Evolutionary conservation across 2,113 vertebrate genomes (phyloP).

Genomic region (Tinamus guttatus): DNA sequence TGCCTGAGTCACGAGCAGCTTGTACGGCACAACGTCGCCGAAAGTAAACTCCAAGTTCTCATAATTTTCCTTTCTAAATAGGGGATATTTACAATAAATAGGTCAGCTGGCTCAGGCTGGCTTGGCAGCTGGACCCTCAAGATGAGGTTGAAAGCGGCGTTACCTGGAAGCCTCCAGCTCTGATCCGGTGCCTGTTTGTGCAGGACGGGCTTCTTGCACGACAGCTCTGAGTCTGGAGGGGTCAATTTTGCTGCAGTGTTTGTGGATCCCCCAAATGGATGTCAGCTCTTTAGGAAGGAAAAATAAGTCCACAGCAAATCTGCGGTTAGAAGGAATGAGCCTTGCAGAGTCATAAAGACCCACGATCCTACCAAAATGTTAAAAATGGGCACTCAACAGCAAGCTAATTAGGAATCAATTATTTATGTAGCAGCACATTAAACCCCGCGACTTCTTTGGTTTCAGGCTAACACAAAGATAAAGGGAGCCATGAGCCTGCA

Average conservation of each 20-base stretch:
- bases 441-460: neutral
- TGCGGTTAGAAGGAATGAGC: neutral
- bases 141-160: neutral
- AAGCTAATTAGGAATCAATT: neutral
- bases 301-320: neutral
- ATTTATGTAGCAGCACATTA: too few relatives aligned
- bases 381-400: neutral
- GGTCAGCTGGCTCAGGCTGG: neutral
- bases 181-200: fast-evolving
- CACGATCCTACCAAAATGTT: fast-evolving
- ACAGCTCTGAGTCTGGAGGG: neutral
- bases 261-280: neutral
- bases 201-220: neutral
- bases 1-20: neutral
- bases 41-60: neutral
- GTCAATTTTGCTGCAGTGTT: neutral
- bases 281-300: neutral
- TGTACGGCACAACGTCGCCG: neutral
- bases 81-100: neutral
- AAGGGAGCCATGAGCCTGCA: neutral
- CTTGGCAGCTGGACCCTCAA: neutral
- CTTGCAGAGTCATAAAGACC: neutral
- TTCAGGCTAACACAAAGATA: neutral
- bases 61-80: neutral
- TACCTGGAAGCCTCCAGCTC: neutral